Percentiles rank a stretch among this genome's conserved stretches.
Conservation (phyloP, 2,888 invertebrate species). For the Sphaerophoria taeniata region DNA sequence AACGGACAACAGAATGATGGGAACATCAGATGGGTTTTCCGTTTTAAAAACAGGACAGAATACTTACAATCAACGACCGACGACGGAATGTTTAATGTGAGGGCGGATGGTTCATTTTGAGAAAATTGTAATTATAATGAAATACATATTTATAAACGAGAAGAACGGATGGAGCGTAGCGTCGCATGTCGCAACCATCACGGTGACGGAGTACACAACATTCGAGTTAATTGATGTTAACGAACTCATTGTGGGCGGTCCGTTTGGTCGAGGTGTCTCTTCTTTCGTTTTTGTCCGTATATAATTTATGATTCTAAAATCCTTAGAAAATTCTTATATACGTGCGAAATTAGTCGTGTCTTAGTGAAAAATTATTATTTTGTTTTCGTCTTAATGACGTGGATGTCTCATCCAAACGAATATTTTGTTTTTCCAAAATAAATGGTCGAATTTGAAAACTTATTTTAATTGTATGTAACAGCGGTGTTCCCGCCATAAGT, state of each 20-base stretch:
- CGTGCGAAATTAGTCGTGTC: neutral
- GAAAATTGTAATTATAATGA: slow-evolving; percentile 40
- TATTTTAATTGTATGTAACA: too few species aligned
- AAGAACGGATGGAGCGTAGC: slow-evolving; percentile 10
- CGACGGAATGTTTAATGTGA: neutral
- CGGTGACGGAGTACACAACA: slow-evolving; percentile 24
- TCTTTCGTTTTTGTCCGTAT: too few species aligned
- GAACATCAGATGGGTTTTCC: neutral
- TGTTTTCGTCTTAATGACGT: too few species aligned
- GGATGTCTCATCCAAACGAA: too few species aligned
- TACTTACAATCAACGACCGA: neutral
- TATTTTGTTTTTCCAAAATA: too few species aligned
- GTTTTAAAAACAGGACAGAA: slow-evolving; percentile 26
- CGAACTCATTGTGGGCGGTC: slow-evolving; percentile 44
- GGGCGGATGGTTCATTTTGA: slow-evolving; percentile 25
- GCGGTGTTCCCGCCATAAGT: too few species aligned
- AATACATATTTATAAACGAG: slow-evolving; percentile 41
- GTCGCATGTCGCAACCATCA: too few species aligned
- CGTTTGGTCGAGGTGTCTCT: neutral
- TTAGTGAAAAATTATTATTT: too few species aligned
- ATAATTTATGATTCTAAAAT: slow-evolving; percentile 31
- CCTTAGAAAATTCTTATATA: slow-evolving; percentile 37
- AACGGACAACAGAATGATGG: too few species aligned
- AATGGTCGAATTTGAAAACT: too few species aligned
- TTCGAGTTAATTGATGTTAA: slow-evolving; percentile 55